phyloP scores from a whole-genome alignment of 2,113 vertebrate species.

The Leptodactylus fuscus region DNA sequence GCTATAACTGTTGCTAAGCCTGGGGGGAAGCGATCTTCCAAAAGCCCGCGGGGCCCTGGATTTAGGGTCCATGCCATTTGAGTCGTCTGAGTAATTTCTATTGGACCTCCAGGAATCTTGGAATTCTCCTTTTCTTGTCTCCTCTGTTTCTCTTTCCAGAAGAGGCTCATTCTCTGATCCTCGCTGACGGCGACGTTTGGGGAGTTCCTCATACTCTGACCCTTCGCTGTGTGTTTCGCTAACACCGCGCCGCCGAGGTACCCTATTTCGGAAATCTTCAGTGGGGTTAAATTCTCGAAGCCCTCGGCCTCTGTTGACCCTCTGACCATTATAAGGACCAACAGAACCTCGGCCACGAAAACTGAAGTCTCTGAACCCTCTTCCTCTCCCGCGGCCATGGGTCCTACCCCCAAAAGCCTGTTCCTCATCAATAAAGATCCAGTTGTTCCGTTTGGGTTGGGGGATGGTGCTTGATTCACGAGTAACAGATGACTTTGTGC shows the following conservation, averaged over 20 bases:
- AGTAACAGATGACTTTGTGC: conserved; percentile 71
- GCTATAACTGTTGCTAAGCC: conserved; percentile 85
- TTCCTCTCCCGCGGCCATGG: conserved; percentile 82
- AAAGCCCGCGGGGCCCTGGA: conserved; percentile 78
- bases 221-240: conserved; percentile 94
- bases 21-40: conserved; percentile 87
- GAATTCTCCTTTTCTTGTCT: conserved; percentile 81
- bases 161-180: conserved; percentile 78
- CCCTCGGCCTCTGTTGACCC: conserved; percentile 79
- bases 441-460: conserved; percentile 88
- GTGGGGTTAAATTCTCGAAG: conserved; percentile 80
- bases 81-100: conserved; percentile 89
- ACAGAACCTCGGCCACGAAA: conserved; percentile 82
- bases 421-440: conserved; percentile 98
- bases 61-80: conserved; percentile 73
- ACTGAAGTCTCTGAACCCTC: conserved; percentile 90
- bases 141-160: conserved; percentile 73
- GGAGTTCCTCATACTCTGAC: conserved; percentile 95
- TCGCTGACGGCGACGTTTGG: conserved; percentile 90
- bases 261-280: conserved; percentile 86
- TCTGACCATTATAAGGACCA: conserved; percentile 73
- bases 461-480: conserved; percentile 79
- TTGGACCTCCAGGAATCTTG: conserved; percentile 93
- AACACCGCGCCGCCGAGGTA: conserved; percentile 85
- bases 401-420: conserved; percentile 91